Base-by-base conservation (phyloP, 2,113 vertebrate species). In the Cololabis saira region DNA sequence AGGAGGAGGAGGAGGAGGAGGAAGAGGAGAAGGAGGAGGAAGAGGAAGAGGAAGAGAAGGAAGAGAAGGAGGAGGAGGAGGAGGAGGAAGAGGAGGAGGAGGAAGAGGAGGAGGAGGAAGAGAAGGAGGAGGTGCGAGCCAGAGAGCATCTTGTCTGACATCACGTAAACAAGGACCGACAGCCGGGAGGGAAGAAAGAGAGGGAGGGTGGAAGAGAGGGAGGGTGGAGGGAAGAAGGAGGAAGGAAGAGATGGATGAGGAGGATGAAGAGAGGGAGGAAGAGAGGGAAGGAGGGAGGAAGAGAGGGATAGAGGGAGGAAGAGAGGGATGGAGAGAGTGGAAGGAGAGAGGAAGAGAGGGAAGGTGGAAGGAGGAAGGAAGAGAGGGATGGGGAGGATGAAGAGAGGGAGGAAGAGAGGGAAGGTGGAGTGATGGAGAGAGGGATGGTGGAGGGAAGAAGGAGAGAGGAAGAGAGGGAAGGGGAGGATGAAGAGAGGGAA, bases 121-220 rank as follows among this genome's bases (percentile, higher is more conserved):
- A 15, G 16, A 6, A 53, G 71, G 57, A 62, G 60, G 65, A 65
- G 24, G 58, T 79, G 43, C 12, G 17, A 67, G 67, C 78, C 59
- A 61, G 51, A 80, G 57, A 75, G 76, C 67, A 62, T 72, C 61
- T 66, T 17, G 13, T 67, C 65, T 60, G 68, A 72, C 49, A 57
- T 85, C 67, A 76, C 76, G 61, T 67, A 65, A 87, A 88, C 45
- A 68, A 77, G 74, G 52, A 75, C 61, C 73, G 85, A 87, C 83
- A 85, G 76, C 66, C 18, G 1, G 59, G 49, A 16, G 57, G 12
- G 74, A 42, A 40, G 47, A 47, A 60, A 74, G 71, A 61, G 58
- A 57, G 60, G 67, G 71, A 64, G 53, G 72, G 80, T 30, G 60
- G 60, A n/a, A n/a, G n/a, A n/a, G n/a, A n/a, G n/a, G n/a, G n/a